These are phyloP conservation scores for Hippoglossus hippoglossus DNA, from an alignment of 2,797 vertebrate species.

Conservation along the genomic window DNA sequence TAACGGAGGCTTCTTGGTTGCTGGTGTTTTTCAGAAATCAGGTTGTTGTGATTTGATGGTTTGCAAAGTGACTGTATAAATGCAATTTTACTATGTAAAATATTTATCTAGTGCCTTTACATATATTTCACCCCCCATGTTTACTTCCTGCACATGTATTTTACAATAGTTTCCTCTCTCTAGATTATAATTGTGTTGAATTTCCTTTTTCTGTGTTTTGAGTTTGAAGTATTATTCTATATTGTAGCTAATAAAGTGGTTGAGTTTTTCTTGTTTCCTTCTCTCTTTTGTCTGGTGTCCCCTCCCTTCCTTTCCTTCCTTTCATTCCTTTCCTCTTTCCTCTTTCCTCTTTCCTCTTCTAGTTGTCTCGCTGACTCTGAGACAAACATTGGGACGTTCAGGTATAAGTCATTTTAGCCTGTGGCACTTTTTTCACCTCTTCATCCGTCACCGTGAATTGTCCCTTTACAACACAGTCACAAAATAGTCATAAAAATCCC, in stretches of 20 bases:
- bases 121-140: conserved; percentile 41
- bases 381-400: conserved; percentile 45
- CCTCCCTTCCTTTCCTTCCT: conserved; percentile 26
- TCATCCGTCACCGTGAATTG: conserved; percentile 13
- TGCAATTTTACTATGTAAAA: conserved; percentile 55
- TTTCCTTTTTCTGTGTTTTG: conserved; percentile 38
- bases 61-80: conserved; percentile 46
- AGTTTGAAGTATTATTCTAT: conserved; percentile 46
- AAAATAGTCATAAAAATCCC: background rate
- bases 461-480: background rate
- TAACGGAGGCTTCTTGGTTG: conserved; percentile 5
- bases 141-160: conserved; percentile 34
- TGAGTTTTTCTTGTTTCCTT: conserved; percentile 33
- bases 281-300: conserved; percentile 50
- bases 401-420: conserved; percentile 31
- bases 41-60: conserved; percentile 33
- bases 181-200: conserved; percentile 1
- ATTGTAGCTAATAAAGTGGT: conserved; percentile 62
- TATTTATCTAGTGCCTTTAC: conserved; percentile 48
- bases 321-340: background rate
- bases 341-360: conserved; percentile 18
- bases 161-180: conserved; percentile 10
- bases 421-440: background rate
- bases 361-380: conserved; percentile 42
- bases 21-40: background rate